Evolutionary conservation across 2,113 vertebrate species (phyloP).

Genomic region (Pelmatolapia mariae): DNA sequence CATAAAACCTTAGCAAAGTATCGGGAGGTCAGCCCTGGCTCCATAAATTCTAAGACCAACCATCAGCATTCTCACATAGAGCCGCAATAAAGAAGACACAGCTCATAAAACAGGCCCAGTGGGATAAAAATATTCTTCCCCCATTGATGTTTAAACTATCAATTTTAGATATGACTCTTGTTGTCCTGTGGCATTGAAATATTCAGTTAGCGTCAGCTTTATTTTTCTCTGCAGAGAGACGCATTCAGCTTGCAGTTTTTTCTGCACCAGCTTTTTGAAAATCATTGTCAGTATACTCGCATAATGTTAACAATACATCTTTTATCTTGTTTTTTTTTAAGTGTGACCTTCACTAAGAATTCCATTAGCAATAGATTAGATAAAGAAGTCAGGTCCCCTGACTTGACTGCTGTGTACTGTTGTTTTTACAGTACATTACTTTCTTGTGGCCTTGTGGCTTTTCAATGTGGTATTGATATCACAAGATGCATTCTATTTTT

Average conservation of each 20-base stretch:
- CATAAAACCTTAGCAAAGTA: slow-evolving; percentile 42
- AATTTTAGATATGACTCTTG: slow-evolving; percentile 20
- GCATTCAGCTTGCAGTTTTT: not conserved
- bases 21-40: slow-evolving; percentile 39
- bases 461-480: not conserved
- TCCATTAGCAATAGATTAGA: not conserved
- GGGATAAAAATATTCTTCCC: slow-evolving; percentile 30
- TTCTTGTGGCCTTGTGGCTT: not conserved
- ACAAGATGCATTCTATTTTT: slow-evolving; percentile 27
- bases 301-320: not conserved
- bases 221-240: not conserved
- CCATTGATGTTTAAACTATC: slow-evolving; percentile 22
- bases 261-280: not conserved
- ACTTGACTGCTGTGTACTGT: not conserved
- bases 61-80: slow-evolving; percentile 35
- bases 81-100: slow-evolving; percentile 46
- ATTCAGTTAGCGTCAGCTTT: not conserved
- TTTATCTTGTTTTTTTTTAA: not conserved
- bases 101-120: slow-evolving; percentile 45
- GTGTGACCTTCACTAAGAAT: not conserved
- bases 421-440: slow-evolving; percentile 1
- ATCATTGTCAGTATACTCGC: not conserved
- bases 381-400: not conserved
- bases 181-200: slow-evolving; percentile 19
- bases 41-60: slow-evolving; percentile 53